Base-by-base conservation (phyloP, 2,888 invertebrate species). In the Megaustenia siamemsis region DNA sequence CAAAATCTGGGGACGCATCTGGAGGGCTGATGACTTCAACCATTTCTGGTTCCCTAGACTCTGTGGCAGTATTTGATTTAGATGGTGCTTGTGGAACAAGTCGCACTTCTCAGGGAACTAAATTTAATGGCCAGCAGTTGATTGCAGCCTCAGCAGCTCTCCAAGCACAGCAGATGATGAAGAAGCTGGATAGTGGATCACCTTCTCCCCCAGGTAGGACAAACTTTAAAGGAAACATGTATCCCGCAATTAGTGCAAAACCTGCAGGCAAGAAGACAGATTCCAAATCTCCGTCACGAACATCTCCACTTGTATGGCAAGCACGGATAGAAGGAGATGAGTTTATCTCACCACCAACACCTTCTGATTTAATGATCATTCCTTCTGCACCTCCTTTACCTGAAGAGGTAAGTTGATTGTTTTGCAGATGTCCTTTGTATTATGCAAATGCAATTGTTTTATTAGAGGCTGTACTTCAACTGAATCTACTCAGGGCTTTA, bases 311-410 rank as follows among this genome's bases (percentile, higher is more conserved):
- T n/a, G 83, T 78, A 4, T 78, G 83, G 77, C 83, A 83, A 60
- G 12, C 78, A n/a, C 68, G 77, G 45, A 35, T 78, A 45, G 78
- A 78, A 28, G 78, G 71, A n/a, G 71, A 83, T 60, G 78, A 71
- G 35, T 78, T 71, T 38, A n/a, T 24, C 21, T 66, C 77, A 53
- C 28, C 78, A 35, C 28, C 68, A 38, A 53, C 53, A 15, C 45
- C 68, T 15, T 53, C 69, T 6, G 78, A 83, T 40, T 24, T 60
- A 24, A 78, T 56, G 32, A n/a, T 78, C 24, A 56, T 45, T 40
- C 78, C 83, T 10, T 56, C 83, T 43, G 78, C 83, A 10, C 83
- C 83, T 28, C 83, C 78, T n/a, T 45, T 83, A 35, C 83, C 86
- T 10, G 83, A 83, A 77, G 83, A 85, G 83, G 83, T 86, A 45